Evolutionary conservation across 2,113 vertebrate species (phyloP), one percentile per base, ranked within the genome.

Genomic region (Toxotes chatareus): DNA sequence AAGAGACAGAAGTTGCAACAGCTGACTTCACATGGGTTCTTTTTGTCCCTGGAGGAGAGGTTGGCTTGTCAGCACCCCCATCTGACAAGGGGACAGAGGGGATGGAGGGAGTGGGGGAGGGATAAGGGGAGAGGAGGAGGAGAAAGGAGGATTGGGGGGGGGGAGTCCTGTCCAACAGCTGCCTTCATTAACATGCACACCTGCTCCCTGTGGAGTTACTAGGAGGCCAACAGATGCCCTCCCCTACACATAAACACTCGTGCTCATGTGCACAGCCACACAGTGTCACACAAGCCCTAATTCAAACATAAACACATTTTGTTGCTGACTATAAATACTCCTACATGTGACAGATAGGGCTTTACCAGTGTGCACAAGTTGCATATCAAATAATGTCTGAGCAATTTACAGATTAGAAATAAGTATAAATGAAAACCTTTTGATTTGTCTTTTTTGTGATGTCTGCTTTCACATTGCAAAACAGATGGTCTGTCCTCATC

Each of bases 141-240:
- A 17, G 31, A 68, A 51, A 19, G 70, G 68, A 51, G 40, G 53
- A 34, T 69, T 88, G 57, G 60, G 83, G 91, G 89, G 91, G 89
- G 49, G 88, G 90, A 88, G 76, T 88, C 53, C 67, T 82, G 91
- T 82, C 83, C 93, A 95, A 96, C 97, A 97, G 97, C 96, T 94
- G 93, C 95, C 92, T 94, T 96, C 91, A 94, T 97, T 97, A 96
- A 93, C 94, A 96, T 97, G 95, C 94, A 90, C 97, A 98, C 97
- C 98, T 98, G 97, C 97, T 98, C 95, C 94, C 93, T 90, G 91
- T 88, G 86, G 83, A 94, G 95, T 95, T 95, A 95, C 95, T 96
- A 93, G 93, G 94, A 91, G 64, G 65, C 80, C 89, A 92, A 94
- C 95, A 91, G 94, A 95, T 92, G 95, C 95, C 94, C 93, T 93